phyloP scores from a whole-genome alignment of 2,888 invertebrate species.

The Branchipolynoe longqiensis region DNA sequence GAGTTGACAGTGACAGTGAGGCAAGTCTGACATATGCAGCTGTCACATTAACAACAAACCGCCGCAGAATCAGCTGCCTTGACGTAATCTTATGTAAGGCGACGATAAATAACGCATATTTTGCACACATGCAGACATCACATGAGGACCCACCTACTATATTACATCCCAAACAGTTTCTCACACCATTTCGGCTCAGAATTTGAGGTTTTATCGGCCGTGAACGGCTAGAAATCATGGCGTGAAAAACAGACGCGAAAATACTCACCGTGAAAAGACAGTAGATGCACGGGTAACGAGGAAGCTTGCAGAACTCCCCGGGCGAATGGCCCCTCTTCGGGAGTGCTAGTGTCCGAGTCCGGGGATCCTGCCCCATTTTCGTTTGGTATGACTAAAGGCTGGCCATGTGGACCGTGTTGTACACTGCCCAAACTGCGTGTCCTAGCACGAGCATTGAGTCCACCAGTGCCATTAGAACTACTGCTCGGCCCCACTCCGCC shows the following conservation, averaged over 20 bases:
- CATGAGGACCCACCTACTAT: no score
- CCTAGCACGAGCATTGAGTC: conserved; percentile 71
- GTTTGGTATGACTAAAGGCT: conserved; percentile 75
- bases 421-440: conserved; percentile 78
- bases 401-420: conserved; percentile 66
- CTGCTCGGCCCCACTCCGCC: conserved; percentile 55
- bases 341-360: conserved; percentile 79
- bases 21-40: no score
- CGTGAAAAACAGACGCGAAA: not conserved
- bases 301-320: conserved; percentile 65
- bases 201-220: not conserved
- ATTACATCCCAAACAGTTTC: no score
- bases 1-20: no score
- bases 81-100: no score
- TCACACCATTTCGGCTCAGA: no score
- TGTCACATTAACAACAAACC: no score
- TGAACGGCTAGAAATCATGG: not conserved
- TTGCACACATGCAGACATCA: no score
- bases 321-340: conserved; percentile 73
- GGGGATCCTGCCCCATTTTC: conserved; percentile 76
- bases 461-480: conserved; percentile 65
- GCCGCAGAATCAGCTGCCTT: no score
- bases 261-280: conserved; percentile 77
- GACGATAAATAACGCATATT: no score
- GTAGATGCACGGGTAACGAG: conserved; percentile 79